Evolutionary conservation across 2,888 invertebrate species (phyloP).

Genomic region (Digitonthophagus gazella): DNA sequence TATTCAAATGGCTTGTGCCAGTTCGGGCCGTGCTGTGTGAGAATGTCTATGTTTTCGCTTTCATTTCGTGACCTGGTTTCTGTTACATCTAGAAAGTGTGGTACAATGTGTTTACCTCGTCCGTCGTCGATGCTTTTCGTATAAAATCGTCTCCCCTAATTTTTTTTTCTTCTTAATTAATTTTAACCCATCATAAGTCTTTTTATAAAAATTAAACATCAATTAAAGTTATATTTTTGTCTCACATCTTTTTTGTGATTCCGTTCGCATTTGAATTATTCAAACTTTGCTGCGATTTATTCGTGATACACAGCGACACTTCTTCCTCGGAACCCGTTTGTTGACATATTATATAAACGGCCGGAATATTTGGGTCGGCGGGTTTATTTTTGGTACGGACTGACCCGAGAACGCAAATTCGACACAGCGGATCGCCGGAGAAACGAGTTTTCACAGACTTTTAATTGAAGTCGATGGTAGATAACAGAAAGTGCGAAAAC

Average conservation of each 20-base stretch:
- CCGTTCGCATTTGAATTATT: background rate
- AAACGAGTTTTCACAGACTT: background rate
- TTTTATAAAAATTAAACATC: background rate
- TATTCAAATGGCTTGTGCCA: slow-evolving; percentile 46
- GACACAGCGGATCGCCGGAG: background rate
- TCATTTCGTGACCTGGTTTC: slow-evolving; percentile 51
- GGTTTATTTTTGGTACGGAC: slow-evolving; percentile 9
- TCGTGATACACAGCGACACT: background rate
- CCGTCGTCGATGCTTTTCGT: background rate
- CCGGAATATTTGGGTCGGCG: slow-evolving; percentile 15
- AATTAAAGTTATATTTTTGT: background rate
- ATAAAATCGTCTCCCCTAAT: background rate
- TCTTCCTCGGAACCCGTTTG: slow-evolving; percentile 16
- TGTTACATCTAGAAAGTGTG: slow-evolving; percentile 50
- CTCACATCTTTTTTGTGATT: background rate
- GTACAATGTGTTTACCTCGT: slow-evolving; percentile 33
- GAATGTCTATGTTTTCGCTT: slow-evolving; percentile 49
- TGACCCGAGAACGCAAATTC: slow-evolving; percentile 6
- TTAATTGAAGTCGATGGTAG: background rate
- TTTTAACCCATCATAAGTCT: no score
- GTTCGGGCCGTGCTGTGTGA: slow-evolving; percentile 40
- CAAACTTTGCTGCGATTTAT: background rate
- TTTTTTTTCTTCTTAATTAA: no score
- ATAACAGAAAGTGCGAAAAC: background rate
- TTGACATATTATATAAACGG: slow-evolving; percentile 24